These are phyloP conservation scores for Panagrolaimus sp. DNA, from an alignment of 1,140 invertebrate genomes.

Conservation along the genomic window DNA sequence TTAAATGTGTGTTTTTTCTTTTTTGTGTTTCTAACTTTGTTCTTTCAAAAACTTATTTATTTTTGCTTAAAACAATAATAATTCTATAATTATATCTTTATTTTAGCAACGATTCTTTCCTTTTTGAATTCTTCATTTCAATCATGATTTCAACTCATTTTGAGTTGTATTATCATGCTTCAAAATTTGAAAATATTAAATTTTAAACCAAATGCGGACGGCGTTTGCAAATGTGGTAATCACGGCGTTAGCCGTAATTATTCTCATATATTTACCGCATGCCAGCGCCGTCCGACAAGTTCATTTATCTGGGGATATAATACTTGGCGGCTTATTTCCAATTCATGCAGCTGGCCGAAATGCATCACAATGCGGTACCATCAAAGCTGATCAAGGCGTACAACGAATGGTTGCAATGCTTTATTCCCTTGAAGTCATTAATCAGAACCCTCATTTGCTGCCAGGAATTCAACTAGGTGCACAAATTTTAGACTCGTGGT, in stretches of 20 bases:
- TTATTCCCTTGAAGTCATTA: conserved; percentile 72
- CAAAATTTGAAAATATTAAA: too few relatives aligned
- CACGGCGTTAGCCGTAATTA: conserved; percentile 1
- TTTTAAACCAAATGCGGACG: too few relatives aligned
- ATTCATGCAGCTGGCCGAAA: conserved; percentile 63
- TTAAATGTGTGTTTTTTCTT: too few relatives aligned
- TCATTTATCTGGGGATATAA: conserved; percentile 66
- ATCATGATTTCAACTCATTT: too few relatives aligned
- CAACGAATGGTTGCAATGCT: conserved; percentile 75
- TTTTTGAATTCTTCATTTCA: too few relatives aligned
- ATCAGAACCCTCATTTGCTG: conserved; percentile 63
- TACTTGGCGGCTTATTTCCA: conserved; percentile 73
- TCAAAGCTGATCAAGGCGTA: conserved; percentile 64
- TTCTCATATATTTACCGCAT: not conserved
- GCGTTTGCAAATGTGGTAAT: not conserved
- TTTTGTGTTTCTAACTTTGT: too few relatives aligned
- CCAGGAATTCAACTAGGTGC: conserved; percentile 69
- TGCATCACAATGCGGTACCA: conserved; percentile 49
- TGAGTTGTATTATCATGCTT: too few relatives aligned
- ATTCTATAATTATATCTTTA: too few relatives aligned
- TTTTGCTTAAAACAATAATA: too few relatives aligned
- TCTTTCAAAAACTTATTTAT: too few relatives aligned
- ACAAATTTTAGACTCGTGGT: conserved; percentile 73
- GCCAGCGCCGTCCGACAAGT: conserved; percentile 33
- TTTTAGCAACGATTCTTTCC: too few relatives aligned